These are phyloP conservation scores for Drosophila multiciliata DNA, from an alignment of 2,888 invertebrate species.

Conservation along the genomic window DNA sequence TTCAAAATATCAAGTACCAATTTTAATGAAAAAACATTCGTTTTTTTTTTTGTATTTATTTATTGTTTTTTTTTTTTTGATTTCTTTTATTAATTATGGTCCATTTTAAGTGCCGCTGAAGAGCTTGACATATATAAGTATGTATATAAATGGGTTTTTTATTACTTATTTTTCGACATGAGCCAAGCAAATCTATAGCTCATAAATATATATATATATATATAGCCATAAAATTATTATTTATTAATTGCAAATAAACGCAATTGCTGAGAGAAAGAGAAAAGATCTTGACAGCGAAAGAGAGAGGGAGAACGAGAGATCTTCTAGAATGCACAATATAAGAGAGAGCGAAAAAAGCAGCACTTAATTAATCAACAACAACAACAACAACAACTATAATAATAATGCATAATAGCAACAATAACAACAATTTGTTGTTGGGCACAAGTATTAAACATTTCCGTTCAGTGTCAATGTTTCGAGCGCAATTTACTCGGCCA, in stretches of 20 bases:
- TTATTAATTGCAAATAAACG: slow-evolving; percentile 64
- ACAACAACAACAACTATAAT: slow-evolving; percentile 48
- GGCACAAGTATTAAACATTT: slow-evolving; percentile 84
- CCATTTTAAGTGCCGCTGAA: slow-evolving; percentile 55
- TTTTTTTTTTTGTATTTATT: slow-evolving; percentile 26
- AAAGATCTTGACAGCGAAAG: not conserved
- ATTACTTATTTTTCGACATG: slow-evolving; percentile 22
- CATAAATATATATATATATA: slow-evolving; percentile 37
- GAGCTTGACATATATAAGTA: slow-evolving; percentile 44
- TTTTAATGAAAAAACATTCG: slow-evolving; percentile 45
- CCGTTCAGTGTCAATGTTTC: slow-evolving; percentile 84
- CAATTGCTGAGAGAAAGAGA: slow-evolving; percentile 25
- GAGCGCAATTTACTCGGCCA: slow-evolving; percentile 72
- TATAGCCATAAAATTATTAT: slow-evolving; percentile 26
- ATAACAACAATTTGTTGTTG: slow-evolving; percentile 63
- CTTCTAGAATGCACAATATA: slow-evolving; percentile 55
- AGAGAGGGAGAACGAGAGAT: slow-evolving; percentile 4
- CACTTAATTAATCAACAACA: slow-evolving; percentile 74
- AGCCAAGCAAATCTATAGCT: slow-evolving; percentile 26
- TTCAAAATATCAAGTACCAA: slow-evolving; percentile 70
- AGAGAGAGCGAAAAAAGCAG: slow-evolving; percentile 25
- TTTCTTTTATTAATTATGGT: slow-evolving; percentile 64
- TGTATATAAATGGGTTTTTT: slow-evolving; percentile 9
- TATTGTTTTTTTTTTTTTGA: slow-evolving; percentile 27
- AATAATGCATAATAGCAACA: slow-evolving; percentile 58